Conservation (phyloP, 2,797 vertebrate species). For the Alfaro cultratus region DNA sequence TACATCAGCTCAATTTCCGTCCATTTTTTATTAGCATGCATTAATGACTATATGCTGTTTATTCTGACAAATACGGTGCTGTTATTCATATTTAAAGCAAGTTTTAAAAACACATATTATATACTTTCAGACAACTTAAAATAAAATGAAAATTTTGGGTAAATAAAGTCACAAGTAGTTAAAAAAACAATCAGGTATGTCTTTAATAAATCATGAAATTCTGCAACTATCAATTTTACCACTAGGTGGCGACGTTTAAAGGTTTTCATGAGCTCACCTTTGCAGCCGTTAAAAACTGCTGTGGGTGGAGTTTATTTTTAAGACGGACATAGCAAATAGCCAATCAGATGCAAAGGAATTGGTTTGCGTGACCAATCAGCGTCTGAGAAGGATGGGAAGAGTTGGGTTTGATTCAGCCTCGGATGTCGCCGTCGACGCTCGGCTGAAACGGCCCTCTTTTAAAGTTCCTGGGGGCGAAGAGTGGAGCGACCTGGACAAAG, state of each 20-base stretch:
- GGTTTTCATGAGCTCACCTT: slow-evolving; percentile 28
- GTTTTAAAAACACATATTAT: neutral
- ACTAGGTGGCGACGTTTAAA: slow-evolving; percentile 39
- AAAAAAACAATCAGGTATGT: neutral
- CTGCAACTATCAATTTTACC: slow-evolving; percentile 10
- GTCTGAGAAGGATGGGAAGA: slow-evolving; percentile 24
- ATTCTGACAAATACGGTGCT: neutral
- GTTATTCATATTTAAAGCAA: neutral
- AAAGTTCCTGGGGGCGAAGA: slow-evolving; percentile 78
- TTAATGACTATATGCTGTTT: neutral
- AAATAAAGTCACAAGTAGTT: neutral
- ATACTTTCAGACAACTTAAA: neutral
- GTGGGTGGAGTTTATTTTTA: slow-evolving; percentile 28
- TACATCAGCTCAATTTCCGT: neutral
- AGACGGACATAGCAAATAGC: slow-evolving; percentile 39
- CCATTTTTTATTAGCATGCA: neutral
- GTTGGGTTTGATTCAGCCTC: slow-evolving; percentile 50
- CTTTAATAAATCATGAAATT: neutral
- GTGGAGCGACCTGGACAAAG: slow-evolving; percentile 50
- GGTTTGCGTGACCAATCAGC: slow-evolving; percentile 62
- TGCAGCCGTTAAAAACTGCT: slow-evolving; percentile 50
- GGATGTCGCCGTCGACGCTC: slow-evolving; percentile 47
- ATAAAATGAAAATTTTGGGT: neutral
- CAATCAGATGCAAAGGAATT: slow-evolving; percentile 54
- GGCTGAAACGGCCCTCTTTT: slow-evolving; percentile 70